Base-by-base conservation (phyloP, 1,140 invertebrate genomes). In the Hylyphantes graminicola region DNA sequence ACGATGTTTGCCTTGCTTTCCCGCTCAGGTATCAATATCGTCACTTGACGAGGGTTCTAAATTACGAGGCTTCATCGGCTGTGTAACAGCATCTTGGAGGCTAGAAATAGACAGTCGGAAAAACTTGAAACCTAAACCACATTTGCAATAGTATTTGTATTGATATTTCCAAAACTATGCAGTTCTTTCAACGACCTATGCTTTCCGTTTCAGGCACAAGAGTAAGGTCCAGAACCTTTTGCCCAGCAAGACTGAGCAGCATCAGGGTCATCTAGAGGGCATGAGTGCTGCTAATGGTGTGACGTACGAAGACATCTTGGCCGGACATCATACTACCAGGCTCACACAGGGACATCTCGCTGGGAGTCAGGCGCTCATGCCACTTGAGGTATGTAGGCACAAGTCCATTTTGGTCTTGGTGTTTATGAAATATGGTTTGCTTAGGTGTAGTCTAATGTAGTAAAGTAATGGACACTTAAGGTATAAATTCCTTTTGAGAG, bases 191-290 rank as follows among this genome's bases (percentile, higher is more conserved):
- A 35, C 35, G 35, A 35, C 35, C 35, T 19, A 59, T n/a, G 70
- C 7, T 61, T 61, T 51, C 12, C n/a, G 19, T 84, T 82, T 12
- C 72, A 87, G 86, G 67, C 86, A 87, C 68, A 87, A 87, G 70
- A 85, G 75, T 9, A 87, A 86, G 70, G 86, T 86, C n/a, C 86
- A 86, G 78, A 86, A 86, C 59, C 80, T 87, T 19, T 63, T 87
- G n/a, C 86, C 86, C 63, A 86, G 86, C 51, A 87, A 87, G 63
- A 83, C 57, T 10, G 82, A 77, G 15, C 82, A 85, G 12, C 82
- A 70, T 1, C 50, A 15, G 0, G 86, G 81, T 19, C 80, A 79
- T 11, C 54, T 85, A 48, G 79, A 70, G 50, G 86, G 85, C 6
- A n/a, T 85, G 21, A 48, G 78, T 10, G 72, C 78, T 0, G 63